phyloP scores from a whole-genome alignment of 2,113 vertebrate genomes.

The Lepidiolamprologus cunningtoni region DNA sequence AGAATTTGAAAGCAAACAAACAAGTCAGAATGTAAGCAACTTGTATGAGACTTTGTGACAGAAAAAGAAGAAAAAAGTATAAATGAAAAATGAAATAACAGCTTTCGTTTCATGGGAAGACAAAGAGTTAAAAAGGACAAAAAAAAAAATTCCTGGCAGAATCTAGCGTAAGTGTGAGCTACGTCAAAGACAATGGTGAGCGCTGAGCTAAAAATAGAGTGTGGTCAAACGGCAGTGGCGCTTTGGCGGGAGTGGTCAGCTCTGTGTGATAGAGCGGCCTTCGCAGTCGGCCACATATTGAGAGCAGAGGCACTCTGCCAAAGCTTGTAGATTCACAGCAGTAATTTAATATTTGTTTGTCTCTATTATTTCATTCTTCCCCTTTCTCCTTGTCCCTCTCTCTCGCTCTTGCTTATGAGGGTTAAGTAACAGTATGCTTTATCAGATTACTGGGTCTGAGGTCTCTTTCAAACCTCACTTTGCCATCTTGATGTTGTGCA shows the following conservation, averaged over 20 bases:
- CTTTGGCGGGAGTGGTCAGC: conserved; percentile 65
- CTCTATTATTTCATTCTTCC: conserved; percentile 59
- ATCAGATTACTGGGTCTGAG: conserved; percentile 76
- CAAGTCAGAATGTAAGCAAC: conserved; percentile 57
- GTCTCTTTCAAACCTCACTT: conserved; percentile 80
- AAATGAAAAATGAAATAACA: conserved; percentile 6
- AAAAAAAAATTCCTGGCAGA: conserved; percentile 54
- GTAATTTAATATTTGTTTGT: conserved; percentile 74
- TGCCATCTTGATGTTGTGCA: conserved; percentile 88
- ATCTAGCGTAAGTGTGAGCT: conserved; percentile 66
- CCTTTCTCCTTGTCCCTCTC: neutral
- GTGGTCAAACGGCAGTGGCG: conserved; percentile 66
- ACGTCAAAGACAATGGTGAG: conserved; percentile 66
- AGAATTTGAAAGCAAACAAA: conserved; percentile 59
- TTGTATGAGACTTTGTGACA: conserved; percentile 30
- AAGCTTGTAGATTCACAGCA: conserved; percentile 66
- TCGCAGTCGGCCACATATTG: conserved; percentile 32
- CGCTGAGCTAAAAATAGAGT: conserved; percentile 74
- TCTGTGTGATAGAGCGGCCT: conserved; percentile 60
- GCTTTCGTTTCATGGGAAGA: conserved; percentile 36
- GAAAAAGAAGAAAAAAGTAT: conserved; percentile 40
- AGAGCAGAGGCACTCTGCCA: conserved; percentile 50
- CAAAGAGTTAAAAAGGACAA: conserved; percentile 23
- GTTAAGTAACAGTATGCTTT: conserved; percentile 74
- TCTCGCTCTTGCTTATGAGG: conserved; percentile 30